phyloP scores from a whole-genome alignment of 2,113 vertebrate species.

The Gavialis gangeticus region DNA sequence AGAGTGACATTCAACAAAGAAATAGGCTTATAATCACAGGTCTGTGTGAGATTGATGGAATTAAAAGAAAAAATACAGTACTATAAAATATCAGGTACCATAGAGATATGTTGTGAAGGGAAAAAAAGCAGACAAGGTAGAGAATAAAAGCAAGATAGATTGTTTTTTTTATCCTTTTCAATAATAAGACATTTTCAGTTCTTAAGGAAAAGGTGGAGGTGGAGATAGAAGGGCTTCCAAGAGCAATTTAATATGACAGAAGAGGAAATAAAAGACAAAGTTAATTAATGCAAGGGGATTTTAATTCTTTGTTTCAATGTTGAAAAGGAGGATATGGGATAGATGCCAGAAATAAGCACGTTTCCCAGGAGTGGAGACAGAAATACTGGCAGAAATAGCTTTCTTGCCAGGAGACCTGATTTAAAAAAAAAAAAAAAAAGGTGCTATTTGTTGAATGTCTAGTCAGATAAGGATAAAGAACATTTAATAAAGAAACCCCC shows the following conservation, averaged over 20 bases:
- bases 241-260: neutral
- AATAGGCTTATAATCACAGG: neutral
- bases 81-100: neutral
- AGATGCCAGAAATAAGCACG: neutral
- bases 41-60: neutral
- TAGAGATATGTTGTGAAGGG: neutral
- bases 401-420: neutral
- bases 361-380: neutral
- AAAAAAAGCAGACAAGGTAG: neutral
- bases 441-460: neutral
- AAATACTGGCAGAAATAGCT: neutral
- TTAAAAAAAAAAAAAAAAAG: neutral
- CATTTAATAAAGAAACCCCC: neutral
- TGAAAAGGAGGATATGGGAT: neutral
- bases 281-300: neutral
- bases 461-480: neutral
- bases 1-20: neutral
- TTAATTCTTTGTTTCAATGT: neutral
- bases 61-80: neutral
- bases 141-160: neutral
- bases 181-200: neutral
- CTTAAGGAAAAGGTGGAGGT: neutral
- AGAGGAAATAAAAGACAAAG: neutral
- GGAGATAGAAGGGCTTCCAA: neutral
- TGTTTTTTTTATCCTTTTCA: neutral